phyloP scores from a whole-genome alignment of 2,113 vertebrate genomes.

The Ageneiosus marmoratus region DNA sequence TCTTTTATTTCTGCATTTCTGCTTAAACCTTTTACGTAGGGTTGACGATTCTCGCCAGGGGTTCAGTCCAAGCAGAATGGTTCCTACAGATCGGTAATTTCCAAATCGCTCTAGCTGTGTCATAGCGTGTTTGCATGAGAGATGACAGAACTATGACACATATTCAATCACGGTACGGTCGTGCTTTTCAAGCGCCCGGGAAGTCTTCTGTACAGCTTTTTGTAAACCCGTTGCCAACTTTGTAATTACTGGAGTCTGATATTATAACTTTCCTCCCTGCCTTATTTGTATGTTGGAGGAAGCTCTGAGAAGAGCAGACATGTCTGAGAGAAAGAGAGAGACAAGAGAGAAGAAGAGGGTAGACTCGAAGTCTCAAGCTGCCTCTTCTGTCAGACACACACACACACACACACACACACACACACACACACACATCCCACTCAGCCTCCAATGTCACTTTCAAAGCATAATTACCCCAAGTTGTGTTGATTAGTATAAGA shows the following conservation, averaged over 20 bases:
- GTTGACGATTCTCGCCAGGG: conserved; percentile 60
- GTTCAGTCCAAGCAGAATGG: conserved; percentile 67
- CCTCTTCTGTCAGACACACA: conserved; percentile 70
- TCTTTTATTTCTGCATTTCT: conserved; percentile 70
- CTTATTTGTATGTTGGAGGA: conserved; percentile 70
- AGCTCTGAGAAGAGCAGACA: conserved; percentile 57
- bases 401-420: conserved; percentile 53
- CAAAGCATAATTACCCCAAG: conserved; percentile 83
- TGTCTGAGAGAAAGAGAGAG: conserved; percentile 51
- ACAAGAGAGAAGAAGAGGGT: conserved; percentile 65
- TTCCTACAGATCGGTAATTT: conserved; percentile 72
- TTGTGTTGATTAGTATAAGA: conserved; percentile 83
- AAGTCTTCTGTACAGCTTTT: conserved; percentile 68
- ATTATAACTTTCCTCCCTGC: conserved; percentile 61
- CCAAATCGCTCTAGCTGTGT: conserved; percentile 66
- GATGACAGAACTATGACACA: conserved; percentile 73
- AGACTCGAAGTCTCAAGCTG: conserved; percentile 71
- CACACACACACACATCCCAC: conserved; percentile 56
- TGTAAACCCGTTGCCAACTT: conserved; percentile 65
- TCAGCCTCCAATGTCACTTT: conserved; percentile 80
- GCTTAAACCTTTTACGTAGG: conserved; percentile 63
- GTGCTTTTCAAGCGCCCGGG: conserved; percentile 73
- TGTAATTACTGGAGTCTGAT: conserved; percentile 76
- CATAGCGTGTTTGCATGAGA: conserved; percentile 73
- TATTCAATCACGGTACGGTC: conserved; percentile 72